Evolutionary conservation across 2,888 invertebrate species (phyloP).

Genomic region (Parnassius orleans): DNA sequence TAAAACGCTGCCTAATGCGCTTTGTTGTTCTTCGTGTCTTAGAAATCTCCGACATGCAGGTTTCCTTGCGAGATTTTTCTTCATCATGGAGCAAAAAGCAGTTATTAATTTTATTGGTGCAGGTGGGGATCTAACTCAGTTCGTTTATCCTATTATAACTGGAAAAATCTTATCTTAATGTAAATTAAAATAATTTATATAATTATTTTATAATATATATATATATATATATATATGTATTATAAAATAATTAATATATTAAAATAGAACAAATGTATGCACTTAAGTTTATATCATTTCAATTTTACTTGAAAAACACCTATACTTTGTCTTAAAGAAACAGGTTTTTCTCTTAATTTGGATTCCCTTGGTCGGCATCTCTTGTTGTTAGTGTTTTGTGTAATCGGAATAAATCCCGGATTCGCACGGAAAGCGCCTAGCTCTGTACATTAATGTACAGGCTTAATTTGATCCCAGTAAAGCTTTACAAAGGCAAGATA

Average conservation of each 20-base stretch:
- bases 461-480: conserved; percentile 21
- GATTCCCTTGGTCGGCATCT: conserved; percentile 3
- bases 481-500: conserved; percentile 16
- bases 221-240: too few relatives aligned
- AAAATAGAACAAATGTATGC: neutral
- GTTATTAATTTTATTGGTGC: too few relatives aligned
- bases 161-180: too few relatives aligned
- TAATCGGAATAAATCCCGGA: conserved; percentile 16
- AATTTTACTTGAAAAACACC: neutral
- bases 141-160: too few relatives aligned
- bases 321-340: neutral
- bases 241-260: neutral
- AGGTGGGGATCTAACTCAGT: too few relatives aligned
- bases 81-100: too few relatives aligned
- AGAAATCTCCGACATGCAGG: too few relatives aligned
- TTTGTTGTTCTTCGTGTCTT: too few relatives aligned
- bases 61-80: too few relatives aligned
- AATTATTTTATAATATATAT: too few relatives aligned
- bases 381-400: conserved; percentile 11
- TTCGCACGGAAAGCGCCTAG: conserved; percentile 15
- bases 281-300: neutral
- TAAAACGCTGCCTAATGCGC: too few relatives aligned
- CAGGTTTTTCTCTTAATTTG: neutral
- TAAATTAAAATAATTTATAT: too few relatives aligned
- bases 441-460: conserved; percentile 9